Evolutionary conservation across 2,888 invertebrate genomes (phyloP), one percentile per base, ranked within the genome.

Genomic region (Andrena dorsata): DNA sequence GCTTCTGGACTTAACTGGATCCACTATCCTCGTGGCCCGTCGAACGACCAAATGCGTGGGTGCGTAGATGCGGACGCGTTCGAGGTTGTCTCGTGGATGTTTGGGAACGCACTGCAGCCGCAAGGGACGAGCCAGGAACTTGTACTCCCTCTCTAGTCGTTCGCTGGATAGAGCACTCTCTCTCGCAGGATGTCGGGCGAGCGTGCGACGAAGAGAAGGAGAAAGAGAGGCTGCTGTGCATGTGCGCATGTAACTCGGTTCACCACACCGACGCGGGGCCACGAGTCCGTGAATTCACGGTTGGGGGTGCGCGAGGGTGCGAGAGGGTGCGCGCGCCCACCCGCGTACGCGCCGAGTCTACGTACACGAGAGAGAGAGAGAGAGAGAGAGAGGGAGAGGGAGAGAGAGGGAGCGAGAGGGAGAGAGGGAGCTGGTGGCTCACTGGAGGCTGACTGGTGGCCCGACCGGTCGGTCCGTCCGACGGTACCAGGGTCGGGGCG

Each of bases 391-490:
- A 82, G 81, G 70, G 85, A 82, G 28, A 79, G 87, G 86, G 86
- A 82, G 80, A 80, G n/a, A 83, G 85, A 83, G 83, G 83, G 81
- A 71, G 85, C 82, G 30, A 79, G 87, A 86, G 86, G 83, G 80
- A 80, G 77, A 83, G 85, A 83, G 83, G 83, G 82, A 72, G 85
- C 82, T 76, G 77, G 76, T 86, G 87, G 90, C 90, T 89, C 89
- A 88, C 89, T 89, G 90, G 90, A 91, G 87, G 91, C 90, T 91
- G 90, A 91, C 91, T 91, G 90, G 88, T 88, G 87, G 88, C 87
- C 88, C 88, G 90, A 89, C 86, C 86, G 88, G 88, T 84, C 87
- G 85, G 80, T 86, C 84, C 89, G 88, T 90, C 89, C 89, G 86
- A 89, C 85, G 89, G 58, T 88, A 86, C 80, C 86, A 89, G 88